Conservation (phyloP, 2,113 vertebrate species). For the Hassar affinis region DNA sequence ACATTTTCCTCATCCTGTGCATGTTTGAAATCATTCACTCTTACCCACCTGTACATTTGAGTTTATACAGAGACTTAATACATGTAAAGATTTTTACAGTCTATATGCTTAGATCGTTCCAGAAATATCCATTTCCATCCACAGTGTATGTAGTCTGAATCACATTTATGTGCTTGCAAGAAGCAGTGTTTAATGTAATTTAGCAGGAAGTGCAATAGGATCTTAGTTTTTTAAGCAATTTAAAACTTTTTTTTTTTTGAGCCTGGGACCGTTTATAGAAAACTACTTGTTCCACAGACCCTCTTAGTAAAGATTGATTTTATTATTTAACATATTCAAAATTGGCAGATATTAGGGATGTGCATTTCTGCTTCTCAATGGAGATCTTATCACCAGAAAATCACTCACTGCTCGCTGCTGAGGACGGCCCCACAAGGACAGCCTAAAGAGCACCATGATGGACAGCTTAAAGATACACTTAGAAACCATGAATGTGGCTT, state of each 20-base stretch:
- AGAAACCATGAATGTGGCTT: too few relatives aligned
- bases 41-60: neutral
- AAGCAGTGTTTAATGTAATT: neutral
- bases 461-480: too few relatives aligned
- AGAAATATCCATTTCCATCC: neutral
- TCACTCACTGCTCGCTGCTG: too few relatives aligned
- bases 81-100: neutral
- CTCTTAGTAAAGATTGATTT: neutral
- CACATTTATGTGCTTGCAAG: neutral
- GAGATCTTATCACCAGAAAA: too few relatives aligned
- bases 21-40: neutral
- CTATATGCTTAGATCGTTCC: too few relatives aligned
- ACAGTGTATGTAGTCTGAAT: neutral
- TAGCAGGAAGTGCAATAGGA: neutral
- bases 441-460: too few relatives aligned
- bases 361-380: too few relatives aligned
- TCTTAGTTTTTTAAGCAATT: neutral
- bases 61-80: neutral
- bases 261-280: neutral
- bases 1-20: constrained; percentile 14
- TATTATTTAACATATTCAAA: neutral
- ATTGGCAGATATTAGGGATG: neutral
- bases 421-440: too few relatives aligned
- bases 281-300: neutral
- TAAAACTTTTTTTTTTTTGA: neutral